These are phyloP conservation scores for Asarcornis scutulata DNA, from an alignment of 2,113 vertebrate genomes.

Conservation along the genomic window DNA sequence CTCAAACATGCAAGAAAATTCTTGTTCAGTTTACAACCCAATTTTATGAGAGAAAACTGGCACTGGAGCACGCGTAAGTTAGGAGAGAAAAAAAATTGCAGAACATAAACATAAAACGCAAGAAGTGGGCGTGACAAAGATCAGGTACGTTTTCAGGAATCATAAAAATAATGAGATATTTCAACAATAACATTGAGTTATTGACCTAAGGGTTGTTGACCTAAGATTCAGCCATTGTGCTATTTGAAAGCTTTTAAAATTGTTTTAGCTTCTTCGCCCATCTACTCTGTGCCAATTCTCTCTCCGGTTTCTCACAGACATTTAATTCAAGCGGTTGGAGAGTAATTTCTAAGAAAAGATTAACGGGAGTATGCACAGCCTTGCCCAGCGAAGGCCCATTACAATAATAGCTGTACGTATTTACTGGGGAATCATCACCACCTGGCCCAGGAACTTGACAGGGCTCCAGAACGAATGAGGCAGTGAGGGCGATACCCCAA, in stretches of 20 bases:
- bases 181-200: background rate
- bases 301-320: background rate
- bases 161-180: background rate
- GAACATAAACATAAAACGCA: background rate
- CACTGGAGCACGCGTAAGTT: background rate
- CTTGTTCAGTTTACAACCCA: background rate
- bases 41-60: conserved; percentile 9
- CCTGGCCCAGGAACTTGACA: conserved; percentile 4
- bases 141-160: background rate
- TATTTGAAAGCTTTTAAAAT: conserved; percentile 20
- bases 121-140: background rate
- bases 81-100: background rate
- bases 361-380: background rate
- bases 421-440: conserved; percentile 47
- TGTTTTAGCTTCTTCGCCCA: background rate
- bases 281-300: background rate
- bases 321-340: background rate
- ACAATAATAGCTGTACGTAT: conserved; percentile 19
- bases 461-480: conserved; percentile 41
- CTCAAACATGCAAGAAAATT: background rate
- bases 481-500: background rate
- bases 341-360: conserved; percentile 43
- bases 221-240: background rate
- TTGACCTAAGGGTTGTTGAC: background rate
- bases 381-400: conserved; percentile 27